Evolutionary conservation across 2,888 invertebrate genomes (phyloP), one percentile per base, ranked within the genome.

Genomic region (Chouioia cunea): DNA sequence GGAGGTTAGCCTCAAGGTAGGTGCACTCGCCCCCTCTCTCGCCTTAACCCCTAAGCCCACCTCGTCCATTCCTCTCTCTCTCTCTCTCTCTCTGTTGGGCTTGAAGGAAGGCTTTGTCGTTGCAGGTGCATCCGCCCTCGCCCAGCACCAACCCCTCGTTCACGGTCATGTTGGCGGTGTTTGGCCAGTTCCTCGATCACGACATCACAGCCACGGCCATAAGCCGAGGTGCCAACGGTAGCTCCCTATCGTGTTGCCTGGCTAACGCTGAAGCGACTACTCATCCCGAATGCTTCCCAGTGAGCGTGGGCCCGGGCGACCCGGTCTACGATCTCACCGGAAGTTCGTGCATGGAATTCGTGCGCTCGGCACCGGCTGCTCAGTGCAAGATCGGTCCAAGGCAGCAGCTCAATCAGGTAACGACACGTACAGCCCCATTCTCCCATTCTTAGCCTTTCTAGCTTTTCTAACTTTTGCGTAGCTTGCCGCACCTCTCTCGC

Each of bases 121-220:
- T 62, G 18, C 88, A 89, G 20, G 91, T 95, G 0, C 94, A 94
- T 83, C 88, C 93, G 0, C 91, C 93, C 0, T 90, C 91, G 74
- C 92, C 93, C 80, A 89, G 89, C 47, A 90, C 91, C 58, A 94
- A 95, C 84, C 90, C 91, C 0, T 87, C 90, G 75, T 93, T 95
- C 82, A 92, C 94, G 0, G 93, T 94, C 0, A 93, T 96, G 92
- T 83, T 95, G 73, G 95, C 95, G 0, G 93, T 95, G 4, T 96
- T 94, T 89, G 96, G 95, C 0, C 95, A 96, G 86, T 95, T 96
- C 85, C 81, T 96, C 15, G 95, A 95, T 83, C 95, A 96, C 77
- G 96, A 96, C 76, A 91, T 96, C 66, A 94, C 95, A 0, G 93
- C 94, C 6, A 95, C 95, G 0, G 94, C 95, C 0, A 86, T 93